Base-by-base conservation (phyloP, 2,888 invertebrate genomes). In the Schizotus pectinicornis region DNA sequence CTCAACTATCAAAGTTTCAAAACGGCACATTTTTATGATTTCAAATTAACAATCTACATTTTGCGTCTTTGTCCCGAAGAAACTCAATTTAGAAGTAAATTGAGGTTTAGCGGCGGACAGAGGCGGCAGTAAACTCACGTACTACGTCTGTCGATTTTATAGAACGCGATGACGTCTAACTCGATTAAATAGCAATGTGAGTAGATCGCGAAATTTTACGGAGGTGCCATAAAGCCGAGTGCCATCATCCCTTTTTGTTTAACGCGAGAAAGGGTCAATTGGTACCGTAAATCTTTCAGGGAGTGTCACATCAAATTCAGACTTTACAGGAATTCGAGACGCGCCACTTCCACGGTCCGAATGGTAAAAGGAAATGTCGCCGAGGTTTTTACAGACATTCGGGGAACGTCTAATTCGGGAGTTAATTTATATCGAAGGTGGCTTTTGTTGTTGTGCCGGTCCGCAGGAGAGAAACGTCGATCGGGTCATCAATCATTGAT, bases 151-250 rank as follows among this genome's bases (percentile, higher is more conserved):
- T 57, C 61, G 55, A 58, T 64, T 64, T 62, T 58, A 56, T 60
- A 46, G 58, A 57, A 57, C 55, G 43, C 48, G 32, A 54, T 51
- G 57, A 55, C 47, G 54, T 46, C 61, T 58, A 54, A 58, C 52
- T 46, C 56, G 62, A 64, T 62, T 62, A 62, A 61, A 64, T 54
- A 48, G 57, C 59, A 53, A 59, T 57, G 53, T 47, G 48, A 46
- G 57, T 47, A 47, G 58, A 59, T 39, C 41, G 36, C 46, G 41
- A 55, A 47, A 34, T 55, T 59, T 59, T 45, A 59, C 53, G 41
- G 39, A 50, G 13, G 9, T 48, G 42, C 41, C 39, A 37, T 50
- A 59, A 59, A 59, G 50, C 47, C 41, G 41, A 52, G 53, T 58
- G 58, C 42, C 52, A 33, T 53, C 53, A 43, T 51, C 48, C 43